These are phyloP conservation scores for Oxystoma pomonae DNA, from an alignment of 2,888 invertebrate genomes.

Conservation along the genomic window DNA sequence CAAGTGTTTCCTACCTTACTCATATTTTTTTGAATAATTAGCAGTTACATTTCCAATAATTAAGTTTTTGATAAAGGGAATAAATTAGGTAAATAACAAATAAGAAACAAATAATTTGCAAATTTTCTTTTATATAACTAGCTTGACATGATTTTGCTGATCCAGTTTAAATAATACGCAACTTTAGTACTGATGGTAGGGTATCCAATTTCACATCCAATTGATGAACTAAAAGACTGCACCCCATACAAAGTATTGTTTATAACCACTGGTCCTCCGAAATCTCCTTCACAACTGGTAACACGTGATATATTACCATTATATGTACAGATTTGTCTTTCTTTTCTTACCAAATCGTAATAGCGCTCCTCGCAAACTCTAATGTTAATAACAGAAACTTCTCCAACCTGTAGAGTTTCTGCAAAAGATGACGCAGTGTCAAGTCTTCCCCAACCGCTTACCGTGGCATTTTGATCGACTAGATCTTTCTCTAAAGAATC, in stretches of 20 bases:
- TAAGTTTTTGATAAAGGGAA: too few relatives aligned
- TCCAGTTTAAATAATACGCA: not conserved
- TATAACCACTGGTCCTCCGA: not conserved
- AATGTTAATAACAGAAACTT: not conserved
- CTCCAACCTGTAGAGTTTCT: not conserved
- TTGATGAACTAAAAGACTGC: not conserved
- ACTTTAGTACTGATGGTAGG: not conserved
- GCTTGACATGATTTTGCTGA: not conserved
- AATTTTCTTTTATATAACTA: too few relatives aligned
- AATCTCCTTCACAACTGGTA: not conserved
- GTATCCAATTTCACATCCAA: not conserved
- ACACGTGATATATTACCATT: not conserved
- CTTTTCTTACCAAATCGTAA: not conserved
- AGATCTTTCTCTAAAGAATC: not conserved
- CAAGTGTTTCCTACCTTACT: too few relatives aligned
- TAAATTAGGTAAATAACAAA: too few relatives aligned
- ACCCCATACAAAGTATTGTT: not conserved
- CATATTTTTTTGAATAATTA: too few relatives aligned
- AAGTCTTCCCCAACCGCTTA: not conserved
- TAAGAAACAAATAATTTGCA: too few relatives aligned
- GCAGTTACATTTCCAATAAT: too few relatives aligned
- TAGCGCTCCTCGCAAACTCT: not conserved
- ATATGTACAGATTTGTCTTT: not conserved
- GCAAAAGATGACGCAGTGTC: not conserved
- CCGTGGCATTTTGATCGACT: not conserved